These are phyloP conservation scores for Ostrea edulis DNA, from an alignment of 1,140 invertebrate genomes.

Conservation along the genomic window DNA sequence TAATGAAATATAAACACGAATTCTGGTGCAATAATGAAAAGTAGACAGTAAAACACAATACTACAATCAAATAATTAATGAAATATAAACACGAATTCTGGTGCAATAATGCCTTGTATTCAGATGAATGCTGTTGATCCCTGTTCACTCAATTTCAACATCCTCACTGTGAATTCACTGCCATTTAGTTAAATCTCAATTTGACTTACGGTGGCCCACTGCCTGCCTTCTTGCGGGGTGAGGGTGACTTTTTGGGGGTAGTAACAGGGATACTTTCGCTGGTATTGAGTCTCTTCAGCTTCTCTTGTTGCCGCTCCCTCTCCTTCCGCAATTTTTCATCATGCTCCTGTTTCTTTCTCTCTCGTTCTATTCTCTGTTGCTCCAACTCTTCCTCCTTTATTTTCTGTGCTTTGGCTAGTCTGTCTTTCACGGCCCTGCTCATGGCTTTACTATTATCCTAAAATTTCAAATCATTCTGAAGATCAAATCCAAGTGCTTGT, in stretches of 20 bases:
- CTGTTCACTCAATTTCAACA: background rate
- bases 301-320: slow-evolving; percentile 74
- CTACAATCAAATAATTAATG: background rate
- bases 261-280: slow-evolving; percentile 65
- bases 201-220: slow-evolving; percentile 30
- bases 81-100: background rate
- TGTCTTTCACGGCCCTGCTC: slow-evolving; percentile 64
- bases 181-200: background rate
- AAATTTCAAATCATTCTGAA: slow-evolving; percentile 27
- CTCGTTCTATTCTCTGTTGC: slow-evolving; percentile 67
- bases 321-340: slow-evolving; percentile 75
- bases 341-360: slow-evolving; percentile 74
- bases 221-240: slow-evolving; percentile 68
- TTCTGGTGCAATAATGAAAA: background rate
- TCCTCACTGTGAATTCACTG: background rate
- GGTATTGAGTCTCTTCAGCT: slow-evolving; percentile 69
- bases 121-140: background rate
- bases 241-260: slow-evolving; percentile 64
- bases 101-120: background rate
- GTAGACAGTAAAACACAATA: background rate
- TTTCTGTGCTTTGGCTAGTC: slow-evolving; percentile 66
- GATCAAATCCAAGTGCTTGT: background rate
- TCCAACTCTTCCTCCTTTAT: slow-evolving; percentile 69
- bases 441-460: slow-evolving; percentile 64
- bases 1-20: background rate